phyloP scores from a whole-genome alignment of 2,113 vertebrate genomes.

The Nymphicus hollandicus region DNA sequence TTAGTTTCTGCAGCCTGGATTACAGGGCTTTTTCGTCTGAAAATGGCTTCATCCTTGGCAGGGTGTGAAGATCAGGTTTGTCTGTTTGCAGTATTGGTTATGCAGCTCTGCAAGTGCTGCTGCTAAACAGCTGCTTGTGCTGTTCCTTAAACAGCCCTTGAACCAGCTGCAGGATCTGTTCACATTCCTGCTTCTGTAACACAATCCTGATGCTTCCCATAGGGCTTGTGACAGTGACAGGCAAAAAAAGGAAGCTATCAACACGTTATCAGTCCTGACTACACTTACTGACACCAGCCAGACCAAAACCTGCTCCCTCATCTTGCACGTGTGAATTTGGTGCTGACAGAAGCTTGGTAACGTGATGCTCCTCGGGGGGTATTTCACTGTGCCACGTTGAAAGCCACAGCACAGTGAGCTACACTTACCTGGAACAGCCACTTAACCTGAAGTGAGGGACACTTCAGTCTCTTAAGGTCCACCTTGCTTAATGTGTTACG shows the following conservation, averaged over 20 bases:
- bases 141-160: not conserved
- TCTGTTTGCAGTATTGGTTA: not conserved
- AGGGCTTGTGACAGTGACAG: not conserved
- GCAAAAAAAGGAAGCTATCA: conserved; percentile 1
- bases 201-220: not conserved
- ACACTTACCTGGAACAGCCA: not conserved
- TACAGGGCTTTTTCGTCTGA: accelerated
- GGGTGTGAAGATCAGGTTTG: not conserved
- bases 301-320: not conserved
- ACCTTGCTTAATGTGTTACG: not conserved
- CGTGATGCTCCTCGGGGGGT: not conserved
- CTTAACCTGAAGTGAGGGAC: not conserved
- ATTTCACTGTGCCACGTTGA: not conserved
- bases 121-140: not conserved
- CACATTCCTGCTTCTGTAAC: not conserved
- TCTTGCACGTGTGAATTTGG: not conserved
- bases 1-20: not conserved
- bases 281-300: not conserved
- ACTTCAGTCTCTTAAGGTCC: not conserved
- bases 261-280: not conserved
- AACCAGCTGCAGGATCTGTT: not conserved
- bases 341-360: not conserved
- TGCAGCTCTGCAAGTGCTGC: not conserved
- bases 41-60: not conserved
- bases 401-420: not conserved